Base-by-base conservation (phyloP, 2,113 vertebrate species). In the Elaphurus davidianus region DNA sequence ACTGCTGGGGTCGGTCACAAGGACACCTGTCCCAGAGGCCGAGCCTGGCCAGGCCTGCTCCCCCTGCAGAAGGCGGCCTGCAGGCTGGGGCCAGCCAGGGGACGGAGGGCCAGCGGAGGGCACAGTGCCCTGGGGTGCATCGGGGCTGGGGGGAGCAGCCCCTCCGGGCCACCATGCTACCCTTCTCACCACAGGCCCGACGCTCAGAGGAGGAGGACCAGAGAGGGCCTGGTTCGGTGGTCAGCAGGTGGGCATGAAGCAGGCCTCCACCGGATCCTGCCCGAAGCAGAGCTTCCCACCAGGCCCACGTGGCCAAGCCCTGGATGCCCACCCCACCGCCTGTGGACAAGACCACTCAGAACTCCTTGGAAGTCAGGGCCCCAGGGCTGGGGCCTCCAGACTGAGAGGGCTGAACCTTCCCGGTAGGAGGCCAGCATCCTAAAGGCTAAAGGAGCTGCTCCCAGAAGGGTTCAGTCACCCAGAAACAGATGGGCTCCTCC, bases 131-230 rank as follows among this genome's bases (percentile, higher is more conserved):
- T 23, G 0, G 40, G 19, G n/a, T 50, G 43, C 40, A 57, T 19
- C 0, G 5, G 17, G 81, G 33, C 50, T n/a, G 2, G 27, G 64
- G 16, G 3, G 28, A 50, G 16, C 40, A 36, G 55, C 9, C 7
- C 11, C 85, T 78, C 16, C 0, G 0, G 52, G 52, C 23, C 1
- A 2, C 27, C 0, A 0, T 6, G n/a, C 71, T 30, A 15, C 36
- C 88, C 60, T 57, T 50, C 57, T 57, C 90, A 25, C n/a, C 0
- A 2, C 45, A 28, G 27, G 57, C 33, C 57, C 57, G 23, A 8
- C 0, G 3, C 16, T n/a, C 50, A n/a, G 27, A 55, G 60, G 81
- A 55, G 60, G 81, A 54, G 64, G 28, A 27, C 64, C n/a, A n/a
- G 4, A 16, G 28, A 0, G 25, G 83, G 17, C 23, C 12, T 2